These are phyloP conservation scores for Pygocentrus nattereri DNA, from an alignment of 2,797 vertebrate species.

Conservation along the genomic window DNA sequence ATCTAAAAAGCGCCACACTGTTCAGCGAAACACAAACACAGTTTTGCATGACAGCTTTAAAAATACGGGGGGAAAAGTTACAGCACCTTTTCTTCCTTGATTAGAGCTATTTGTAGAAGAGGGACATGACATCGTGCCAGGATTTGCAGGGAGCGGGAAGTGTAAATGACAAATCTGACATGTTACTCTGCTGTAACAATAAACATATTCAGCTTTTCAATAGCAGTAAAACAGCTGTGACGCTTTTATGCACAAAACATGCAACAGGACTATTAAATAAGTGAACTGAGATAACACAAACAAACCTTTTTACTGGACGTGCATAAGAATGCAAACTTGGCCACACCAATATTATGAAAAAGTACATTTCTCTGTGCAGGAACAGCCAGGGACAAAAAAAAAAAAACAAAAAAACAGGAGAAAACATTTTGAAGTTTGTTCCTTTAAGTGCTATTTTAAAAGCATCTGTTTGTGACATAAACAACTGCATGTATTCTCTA, in stretches of 20 bases:
- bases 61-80: neutral
- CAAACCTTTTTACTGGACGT: neutral
- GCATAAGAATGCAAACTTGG: neutral
- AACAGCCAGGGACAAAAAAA: neutral
- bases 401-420: no score
- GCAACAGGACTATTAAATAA: neutral
- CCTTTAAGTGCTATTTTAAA: neutral
- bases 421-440: neutral
- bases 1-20: neutral
- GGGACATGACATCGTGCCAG: neutral
- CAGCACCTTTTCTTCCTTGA: neutral
- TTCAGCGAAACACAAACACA: neutral
- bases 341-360: neutral
- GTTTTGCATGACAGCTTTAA: neutral
- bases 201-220: constrained; percentile 10
- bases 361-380: neutral
- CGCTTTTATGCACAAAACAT: neutral
- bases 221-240: constrained; percentile 1
- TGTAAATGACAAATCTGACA: neutral
- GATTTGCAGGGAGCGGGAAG: neutral
- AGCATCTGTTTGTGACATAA: neutral
- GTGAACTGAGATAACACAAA: neutral
- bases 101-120: neutral
- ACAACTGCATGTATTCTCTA: neutral
- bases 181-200: neutral